These are phyloP conservation scores for Trachelus stipa DNA, from an alignment of 2,888 invertebrate species.

Conservation along the genomic window DNA sequence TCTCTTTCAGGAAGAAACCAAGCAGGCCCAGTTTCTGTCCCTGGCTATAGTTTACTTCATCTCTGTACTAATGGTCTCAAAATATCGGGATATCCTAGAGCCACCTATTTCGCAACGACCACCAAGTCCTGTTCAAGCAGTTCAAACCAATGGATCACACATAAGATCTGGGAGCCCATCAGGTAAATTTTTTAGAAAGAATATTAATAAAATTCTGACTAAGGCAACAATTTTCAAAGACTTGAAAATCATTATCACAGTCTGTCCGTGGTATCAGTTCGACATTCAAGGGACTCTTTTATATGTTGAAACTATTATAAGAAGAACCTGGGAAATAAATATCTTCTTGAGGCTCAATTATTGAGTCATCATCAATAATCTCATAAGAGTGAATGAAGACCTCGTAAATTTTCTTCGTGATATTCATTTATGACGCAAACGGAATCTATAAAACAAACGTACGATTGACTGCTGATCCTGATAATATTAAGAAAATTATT, in stretches of 20 bases:
- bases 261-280: not conserved
- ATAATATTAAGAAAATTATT: not conserved
- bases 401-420: not conserved
- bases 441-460: not conserved
- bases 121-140: slow-evolving; percentile 72
- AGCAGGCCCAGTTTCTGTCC: slow-evolving; percentile 99
- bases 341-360: not conserved
- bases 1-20: slow-evolving; percentile 93
- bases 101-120: slow-evolving; percentile 83
- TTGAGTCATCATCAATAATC: not conserved
- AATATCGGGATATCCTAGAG: slow-evolving; percentile 98
- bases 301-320: not conserved
- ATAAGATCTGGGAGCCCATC: slow-evolving; percentile 72
- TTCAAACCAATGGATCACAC: slow-evolving; percentile 70
- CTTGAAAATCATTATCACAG: not conserved
- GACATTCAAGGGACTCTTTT: not conserved
- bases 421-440: not conserved
- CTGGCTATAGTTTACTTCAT: slow-evolving; percentile 99
- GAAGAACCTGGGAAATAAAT: not conserved
- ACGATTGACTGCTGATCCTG: not conserved
- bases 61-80: slow-evolving; percentile 99
- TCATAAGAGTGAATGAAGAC: not conserved
- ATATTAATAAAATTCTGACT: not conserved
- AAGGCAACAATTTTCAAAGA: not conserved
- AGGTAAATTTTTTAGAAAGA: slow-evolving; percentile 61